phyloP scores from a whole-genome alignment of 1,140 invertebrate genomes.

The Phocides pigmalion region DNA sequence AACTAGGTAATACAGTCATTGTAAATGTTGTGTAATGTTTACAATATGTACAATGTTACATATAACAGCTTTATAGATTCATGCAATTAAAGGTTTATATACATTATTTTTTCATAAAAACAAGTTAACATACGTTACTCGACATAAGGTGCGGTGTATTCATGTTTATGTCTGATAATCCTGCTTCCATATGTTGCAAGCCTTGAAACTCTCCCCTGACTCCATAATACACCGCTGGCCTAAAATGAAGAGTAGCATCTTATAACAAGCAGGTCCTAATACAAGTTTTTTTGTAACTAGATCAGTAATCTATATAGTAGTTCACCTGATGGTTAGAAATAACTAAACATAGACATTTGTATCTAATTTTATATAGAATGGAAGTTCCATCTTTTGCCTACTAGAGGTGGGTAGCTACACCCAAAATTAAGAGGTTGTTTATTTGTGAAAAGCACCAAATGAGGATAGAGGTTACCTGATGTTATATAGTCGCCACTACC shows the following conservation, averaged over 20 bases:
- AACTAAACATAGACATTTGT: too few relatives aligned
- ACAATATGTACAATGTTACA: too few relatives aligned
- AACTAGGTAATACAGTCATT: too few relatives aligned
- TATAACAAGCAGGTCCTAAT: neutral
- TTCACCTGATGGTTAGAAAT: too few relatives aligned
- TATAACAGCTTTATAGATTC: neutral
- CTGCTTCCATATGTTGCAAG: neutral
- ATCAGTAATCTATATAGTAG: neutral
- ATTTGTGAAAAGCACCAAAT: too few relatives aligned
- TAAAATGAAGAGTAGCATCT: neutral
- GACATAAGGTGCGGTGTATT: constrained; percentile 12
- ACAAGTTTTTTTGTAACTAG: neutral
- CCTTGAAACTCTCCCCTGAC: neutral
- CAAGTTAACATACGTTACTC: constrained; percentile 22
- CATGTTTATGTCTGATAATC: neutral
- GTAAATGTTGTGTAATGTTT: too few relatives aligned
- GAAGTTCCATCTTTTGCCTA: too few relatives aligned
- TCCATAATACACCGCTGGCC: constrained; percentile 5
- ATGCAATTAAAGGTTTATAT: neutral
- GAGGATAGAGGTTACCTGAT: too few relatives aligned
- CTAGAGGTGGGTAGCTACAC: too few relatives aligned
- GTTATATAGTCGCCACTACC: too few relatives aligned
- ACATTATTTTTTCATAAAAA: neutral
- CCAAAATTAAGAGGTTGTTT: too few relatives aligned
- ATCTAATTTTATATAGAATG: too few relatives aligned